These are phyloP conservation scores for Chaunax sp. DNA, from an alignment of 2,797 vertebrate genomes.

Conservation along the genomic window DNA sequence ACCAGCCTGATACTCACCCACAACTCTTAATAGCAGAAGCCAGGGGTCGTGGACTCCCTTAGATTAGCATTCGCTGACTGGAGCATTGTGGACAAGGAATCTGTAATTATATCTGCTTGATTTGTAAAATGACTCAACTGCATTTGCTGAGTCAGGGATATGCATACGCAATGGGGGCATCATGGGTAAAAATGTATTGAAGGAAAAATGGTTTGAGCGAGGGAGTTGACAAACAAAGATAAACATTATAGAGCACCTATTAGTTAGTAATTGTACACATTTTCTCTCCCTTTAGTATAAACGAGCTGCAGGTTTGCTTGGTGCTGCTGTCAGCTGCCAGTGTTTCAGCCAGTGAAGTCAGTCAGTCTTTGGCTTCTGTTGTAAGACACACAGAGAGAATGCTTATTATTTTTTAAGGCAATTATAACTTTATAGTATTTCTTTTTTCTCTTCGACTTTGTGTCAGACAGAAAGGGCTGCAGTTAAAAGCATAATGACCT, in stretches of 20 bases:
- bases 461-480: constrained; percentile 41
- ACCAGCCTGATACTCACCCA: background rate
- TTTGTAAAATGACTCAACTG: constrained; percentile 52
- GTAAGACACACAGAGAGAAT: constrained; percentile 59
- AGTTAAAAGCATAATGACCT: constrained; percentile 57
- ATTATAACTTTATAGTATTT: constrained; percentile 67
- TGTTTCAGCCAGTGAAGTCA: constrained; percentile 36
- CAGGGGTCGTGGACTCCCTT: constrained; percentile 43
- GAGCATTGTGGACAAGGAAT: constrained; percentile 52
- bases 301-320: constrained; percentile 39
- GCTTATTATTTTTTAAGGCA: constrained; percentile 71
- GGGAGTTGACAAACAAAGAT: background rate
- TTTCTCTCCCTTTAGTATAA: constrained; percentile 32
- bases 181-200: constrained; percentile 4
- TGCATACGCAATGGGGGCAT: constrained; percentile 28
- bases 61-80: constrained; percentile 65
- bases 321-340: constrained; percentile 45
- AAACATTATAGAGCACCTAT: constrained; percentile 27
- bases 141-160: constrained; percentile 49
- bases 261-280: constrained; percentile 33
- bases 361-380: constrained; percentile 61
- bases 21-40: constrained; percentile 38
- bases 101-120: constrained; percentile 61
- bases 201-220: background rate
- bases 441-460: constrained; percentile 51